Evolutionary conservation across 92 coral and sea anemone species (phyloP), one percentile per base, ranked within the genome.

Genomic region (Epizoanthus illoricatus): DNA sequence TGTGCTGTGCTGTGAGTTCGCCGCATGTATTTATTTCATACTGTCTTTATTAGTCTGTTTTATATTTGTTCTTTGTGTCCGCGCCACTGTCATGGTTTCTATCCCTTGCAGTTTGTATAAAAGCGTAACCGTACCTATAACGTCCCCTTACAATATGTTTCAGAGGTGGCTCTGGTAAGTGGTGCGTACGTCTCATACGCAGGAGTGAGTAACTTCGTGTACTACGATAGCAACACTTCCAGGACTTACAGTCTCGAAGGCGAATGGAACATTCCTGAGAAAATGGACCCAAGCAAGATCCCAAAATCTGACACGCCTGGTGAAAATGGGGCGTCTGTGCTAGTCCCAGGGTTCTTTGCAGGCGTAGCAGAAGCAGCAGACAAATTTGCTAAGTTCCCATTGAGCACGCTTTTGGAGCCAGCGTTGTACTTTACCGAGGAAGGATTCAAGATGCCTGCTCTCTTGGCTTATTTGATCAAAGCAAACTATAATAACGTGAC

Each of bases 281-380:
- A 85, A 10, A 83, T 88, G 73, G 86, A 90, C 86, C 86, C 91
- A 42, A 60, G 82, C 68, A 81, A 88, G 74, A 87, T 94, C 74
- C 90, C 92, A 2, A 86, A 91, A 24, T 74, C 86, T 47, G 92
- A 92, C 78, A 86, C 94, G 9, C 65, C 73, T 18, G 92, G 85
- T 45, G 84, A 87, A 36, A 94, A 94, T 45, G 98, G 97, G 28
- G 97, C 97, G 10, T 88, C 94, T 3, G 92, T 94, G 1, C 90
- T 92, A 61, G 89, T 92, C 62, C 98, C 98, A 90, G 98, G 98
- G 20, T 94, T 92, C 90, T 80, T 94, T 83, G 97, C 98, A 39
- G 98, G 94, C 10, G 88, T 94, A 10, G 81, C 74, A 3, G 94
- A 89, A 64, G 98, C 97, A 47, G 94, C 91, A 59, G 81, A 80